Conservation (phyloP, 2,888 invertebrate genomes). For the Aethes cnicana region DNA sequence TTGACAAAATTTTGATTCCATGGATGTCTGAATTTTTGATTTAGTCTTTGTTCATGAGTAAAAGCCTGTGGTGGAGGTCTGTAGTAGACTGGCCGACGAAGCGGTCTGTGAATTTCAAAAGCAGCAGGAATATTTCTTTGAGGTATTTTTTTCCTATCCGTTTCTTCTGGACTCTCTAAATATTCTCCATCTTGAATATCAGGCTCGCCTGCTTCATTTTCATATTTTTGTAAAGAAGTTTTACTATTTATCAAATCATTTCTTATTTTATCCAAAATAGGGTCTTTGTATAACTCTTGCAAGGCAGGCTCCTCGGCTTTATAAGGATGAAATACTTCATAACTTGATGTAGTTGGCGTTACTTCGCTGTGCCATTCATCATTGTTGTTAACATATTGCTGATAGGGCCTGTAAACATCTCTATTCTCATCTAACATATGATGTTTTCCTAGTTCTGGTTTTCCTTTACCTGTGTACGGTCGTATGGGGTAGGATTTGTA, state of each 20-base stretch:
- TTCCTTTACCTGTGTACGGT: conserved; percentile 54
- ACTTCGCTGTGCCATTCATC: conserved; percentile 41
- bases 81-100: conserved; percentile 68
- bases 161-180: conserved; percentile 62
- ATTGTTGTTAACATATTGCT: conserved; percentile 52
- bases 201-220: conserved; percentile 59
- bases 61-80: conserved; percentile 43
- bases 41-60: conserved; percentile 56
- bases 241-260: conserved; percentile 58
- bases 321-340: conserved; percentile 73
- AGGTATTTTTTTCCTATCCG: conserved; percentile 59
- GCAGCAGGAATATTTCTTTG: conserved; percentile 59
- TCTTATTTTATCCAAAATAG: conserved; percentile 61
- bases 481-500: conserved; percentile 60
- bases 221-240: conserved; percentile 59
- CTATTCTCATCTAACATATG: conserved; percentile 51
- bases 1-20: conserved; percentile 69
- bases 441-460: conserved; percentile 62
- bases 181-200: conserved; percentile 63
- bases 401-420: conserved; percentile 51
- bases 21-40: conserved; percentile 68
- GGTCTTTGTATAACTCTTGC: conserved; percentile 63
- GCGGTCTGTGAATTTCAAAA: conserved; percentile 68
- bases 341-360: conserved; percentile 54
- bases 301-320: conserved; percentile 65